phyloP scores from a whole-genome alignment of 2,797 vertebrate genomes.

The Leptatherina wallacei region DNA sequence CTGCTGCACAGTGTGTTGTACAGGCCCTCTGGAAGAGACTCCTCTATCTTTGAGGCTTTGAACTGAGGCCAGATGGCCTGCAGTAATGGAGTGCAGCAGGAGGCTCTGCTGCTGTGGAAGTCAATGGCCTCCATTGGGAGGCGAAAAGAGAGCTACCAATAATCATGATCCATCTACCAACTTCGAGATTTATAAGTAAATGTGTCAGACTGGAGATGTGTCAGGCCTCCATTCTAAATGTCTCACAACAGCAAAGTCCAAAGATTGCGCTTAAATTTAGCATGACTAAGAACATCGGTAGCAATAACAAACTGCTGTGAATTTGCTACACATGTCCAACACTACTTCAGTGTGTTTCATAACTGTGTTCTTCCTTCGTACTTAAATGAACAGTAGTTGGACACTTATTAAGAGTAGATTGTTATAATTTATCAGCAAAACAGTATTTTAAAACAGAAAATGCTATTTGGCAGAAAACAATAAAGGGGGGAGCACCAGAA shows the following conservation, averaged over 20 bases:
- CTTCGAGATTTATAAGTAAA: constrained; percentile 42
- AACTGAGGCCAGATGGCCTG: constrained; percentile 65
- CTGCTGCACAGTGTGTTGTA: constrained; percentile 42
- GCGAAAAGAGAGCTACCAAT: constrained; percentile 50
- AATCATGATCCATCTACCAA: constrained; percentile 38
- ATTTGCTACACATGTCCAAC: background rate
- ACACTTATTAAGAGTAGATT: background rate
- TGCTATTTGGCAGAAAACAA: background rate
- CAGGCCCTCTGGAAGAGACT: constrained; percentile 52
- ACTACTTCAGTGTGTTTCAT: background rate
- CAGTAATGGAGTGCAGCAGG: constrained; percentile 59
- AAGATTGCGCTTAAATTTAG: constrained; percentile 10
- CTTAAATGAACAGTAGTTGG: no score
- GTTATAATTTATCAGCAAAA: background rate
- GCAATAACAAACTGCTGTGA: background rate
- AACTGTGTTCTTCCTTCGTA: background rate
- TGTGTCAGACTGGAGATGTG: constrained; percentile 39
- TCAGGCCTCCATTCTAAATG: constrained; percentile 23
- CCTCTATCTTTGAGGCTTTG: constrained; percentile 53
- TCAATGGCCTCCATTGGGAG: constrained; percentile 60
- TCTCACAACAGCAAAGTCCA: constrained; percentile 11
- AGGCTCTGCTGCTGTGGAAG: constrained; percentile 54
- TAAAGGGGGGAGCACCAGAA: background rate
- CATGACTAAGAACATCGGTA: constrained; percentile 1
- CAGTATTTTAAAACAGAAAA: background rate